phyloP scores from a whole-genome alignment of 2,113 vertebrate genomes.

The Pangasianodon hypophthalmus region DNA sequence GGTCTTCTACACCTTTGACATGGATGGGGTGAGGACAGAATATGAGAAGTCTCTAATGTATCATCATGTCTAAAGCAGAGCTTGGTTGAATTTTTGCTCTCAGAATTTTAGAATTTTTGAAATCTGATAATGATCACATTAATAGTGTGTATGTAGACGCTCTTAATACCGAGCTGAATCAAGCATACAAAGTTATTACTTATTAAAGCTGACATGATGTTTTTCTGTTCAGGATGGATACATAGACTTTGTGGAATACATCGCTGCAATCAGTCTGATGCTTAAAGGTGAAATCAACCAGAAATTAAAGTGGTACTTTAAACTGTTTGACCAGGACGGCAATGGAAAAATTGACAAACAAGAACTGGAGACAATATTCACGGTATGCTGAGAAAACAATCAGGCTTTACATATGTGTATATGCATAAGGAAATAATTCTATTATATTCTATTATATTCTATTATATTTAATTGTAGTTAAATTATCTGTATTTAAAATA shows the following conservation, averaged over 20 bases:
- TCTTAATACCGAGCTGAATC: background rate
- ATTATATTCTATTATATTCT: no score
- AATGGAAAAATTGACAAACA: constrained; percentile 90
- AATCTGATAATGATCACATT: background rate
- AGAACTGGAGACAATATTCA: constrained; percentile 85
- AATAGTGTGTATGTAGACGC: background rate
- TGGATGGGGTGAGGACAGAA: constrained; percentile 80
- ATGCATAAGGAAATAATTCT: background rate
- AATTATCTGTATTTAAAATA: background rate
- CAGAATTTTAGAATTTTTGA: no score
- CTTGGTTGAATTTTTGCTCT: background rate
- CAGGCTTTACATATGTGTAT: background rate
- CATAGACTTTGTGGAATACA: constrained; percentile 91
- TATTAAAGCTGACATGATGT: background rate
- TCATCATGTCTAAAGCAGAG: background rate
- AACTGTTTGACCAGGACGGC: constrained; percentile 87
- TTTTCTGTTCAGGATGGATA: constrained; percentile 79
- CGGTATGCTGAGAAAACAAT: constrained; percentile 64
- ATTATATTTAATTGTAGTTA: background rate
- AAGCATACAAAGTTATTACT: background rate
- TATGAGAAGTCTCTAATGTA: background rate
- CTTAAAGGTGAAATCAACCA: constrained; percentile 89
- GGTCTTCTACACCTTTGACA: constrained; percentile 82
- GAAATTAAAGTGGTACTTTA: constrained; percentile 95
- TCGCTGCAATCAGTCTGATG: constrained; percentile 86